Evolutionary conservation across 2,113 vertebrate species (phyloP).

Genomic region (Corvus cornix): DNA sequence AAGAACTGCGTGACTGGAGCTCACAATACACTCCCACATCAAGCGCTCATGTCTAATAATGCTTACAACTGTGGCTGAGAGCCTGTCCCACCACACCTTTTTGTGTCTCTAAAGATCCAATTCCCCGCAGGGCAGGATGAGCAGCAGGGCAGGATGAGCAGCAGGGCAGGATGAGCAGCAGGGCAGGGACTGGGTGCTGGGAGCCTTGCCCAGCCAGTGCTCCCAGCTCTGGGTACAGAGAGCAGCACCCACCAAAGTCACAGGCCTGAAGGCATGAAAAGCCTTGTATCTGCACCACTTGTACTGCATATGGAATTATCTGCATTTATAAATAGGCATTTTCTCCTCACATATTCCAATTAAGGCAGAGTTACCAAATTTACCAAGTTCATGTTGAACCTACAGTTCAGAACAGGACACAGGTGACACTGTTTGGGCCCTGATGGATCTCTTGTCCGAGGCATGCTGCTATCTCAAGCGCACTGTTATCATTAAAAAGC

Average conservation of each 20-base stretch:
- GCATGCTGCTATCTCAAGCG: background rate
- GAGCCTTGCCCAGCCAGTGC: background rate
- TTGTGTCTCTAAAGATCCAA: background rate
- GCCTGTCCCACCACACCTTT: background rate
- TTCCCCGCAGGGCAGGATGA: background rate
- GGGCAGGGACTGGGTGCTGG: fast-evolving
- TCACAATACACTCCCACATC: background rate
- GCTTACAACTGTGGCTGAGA: background rate
- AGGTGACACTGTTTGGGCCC: background rate
- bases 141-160: background rate
- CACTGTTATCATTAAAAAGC: background rate
- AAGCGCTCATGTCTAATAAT: background rate
- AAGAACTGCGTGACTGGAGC: background rate
- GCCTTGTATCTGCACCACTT: background rate
- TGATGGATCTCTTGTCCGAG: fast-evolving
- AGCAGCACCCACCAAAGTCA: background rate
- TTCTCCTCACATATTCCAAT: background rate
- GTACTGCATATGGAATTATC: background rate
- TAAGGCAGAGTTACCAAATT: background rate
- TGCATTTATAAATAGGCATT: background rate
- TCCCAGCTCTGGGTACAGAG: background rate
- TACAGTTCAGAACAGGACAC: background rate
- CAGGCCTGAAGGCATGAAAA: background rate
- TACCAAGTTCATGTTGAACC: background rate
- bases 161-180: no score